Conservation (phyloP, 2,797 vertebrate genomes). For the Centroberyx gerrardi region DNA sequence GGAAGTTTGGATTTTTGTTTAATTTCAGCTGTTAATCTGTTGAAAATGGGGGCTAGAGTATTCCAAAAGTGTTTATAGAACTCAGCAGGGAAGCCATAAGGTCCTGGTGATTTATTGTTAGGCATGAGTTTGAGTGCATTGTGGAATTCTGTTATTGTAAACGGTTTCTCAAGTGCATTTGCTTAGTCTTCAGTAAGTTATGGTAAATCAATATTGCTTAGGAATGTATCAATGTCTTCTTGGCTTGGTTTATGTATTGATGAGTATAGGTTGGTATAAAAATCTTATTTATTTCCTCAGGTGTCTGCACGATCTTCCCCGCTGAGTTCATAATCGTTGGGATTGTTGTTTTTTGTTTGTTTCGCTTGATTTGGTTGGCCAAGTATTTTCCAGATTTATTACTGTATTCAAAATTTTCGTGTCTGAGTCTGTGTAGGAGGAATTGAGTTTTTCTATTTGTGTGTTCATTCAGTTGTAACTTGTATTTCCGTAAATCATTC, state of each 20-base stretch:
- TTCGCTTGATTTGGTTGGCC: neutral
- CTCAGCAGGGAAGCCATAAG: constrained; percentile 8
- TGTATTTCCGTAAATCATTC: neutral
- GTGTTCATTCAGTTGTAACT: neutral
- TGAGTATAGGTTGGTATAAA: neutral
- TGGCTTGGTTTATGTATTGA: neutral
- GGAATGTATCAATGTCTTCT: neutral
- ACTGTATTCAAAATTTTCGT: constrained; percentile 1
- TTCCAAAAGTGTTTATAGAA: constrained; percentile 19
- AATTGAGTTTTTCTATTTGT: neutral
- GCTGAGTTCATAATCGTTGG: neutral
- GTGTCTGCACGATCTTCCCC: neutral
- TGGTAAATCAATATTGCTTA: constrained; percentile 3
- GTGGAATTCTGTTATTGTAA: constrained; percentile 1
- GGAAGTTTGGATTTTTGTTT: neutral
- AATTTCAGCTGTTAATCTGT: neutral
- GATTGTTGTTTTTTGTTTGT: constrained; percentile 10
- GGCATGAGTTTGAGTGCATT: neutral
- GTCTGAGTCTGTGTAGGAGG: too few species aligned
- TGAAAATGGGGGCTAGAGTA: neutral
- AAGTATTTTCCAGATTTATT: constrained; percentile 8
- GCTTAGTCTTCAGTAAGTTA: neutral
- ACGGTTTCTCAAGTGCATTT: neutral
- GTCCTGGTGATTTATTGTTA: constrained; percentile 2
- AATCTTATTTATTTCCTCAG: constrained; percentile 1